These are phyloP conservation scores for Drosophila erecta DNA, from an alignment of 1,140 invertebrate species.

Conservation along the genomic window DNA sequence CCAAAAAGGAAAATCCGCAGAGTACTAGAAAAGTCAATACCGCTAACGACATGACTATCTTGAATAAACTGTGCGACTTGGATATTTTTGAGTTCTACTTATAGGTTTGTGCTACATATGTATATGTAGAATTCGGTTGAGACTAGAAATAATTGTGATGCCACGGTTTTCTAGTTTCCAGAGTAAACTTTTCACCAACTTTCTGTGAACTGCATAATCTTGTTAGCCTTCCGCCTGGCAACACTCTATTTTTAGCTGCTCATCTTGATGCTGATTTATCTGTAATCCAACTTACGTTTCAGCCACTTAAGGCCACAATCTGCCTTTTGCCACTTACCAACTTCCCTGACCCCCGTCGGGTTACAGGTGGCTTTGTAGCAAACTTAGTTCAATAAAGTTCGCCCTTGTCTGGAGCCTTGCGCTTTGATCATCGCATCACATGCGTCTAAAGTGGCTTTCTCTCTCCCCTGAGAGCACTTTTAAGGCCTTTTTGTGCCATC, in stretches of 20 bases:
- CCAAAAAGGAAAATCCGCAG: neutral
- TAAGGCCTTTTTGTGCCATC: constrained; percentile 21
- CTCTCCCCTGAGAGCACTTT: constrained; percentile 7
- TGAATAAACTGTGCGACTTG: neutral
- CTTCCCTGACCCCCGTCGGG: constrained; percentile 17
- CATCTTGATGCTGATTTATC: constrained; percentile 38
- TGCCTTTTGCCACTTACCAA: constrained; percentile 37
- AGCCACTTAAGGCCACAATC: constrained; percentile 45
- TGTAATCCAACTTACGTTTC: constrained; percentile 39
- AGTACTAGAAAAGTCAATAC: constrained; percentile 14
- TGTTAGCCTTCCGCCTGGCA: constrained; percentile 35
- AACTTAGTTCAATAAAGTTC: constrained; percentile 60
- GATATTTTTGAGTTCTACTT: neutral
- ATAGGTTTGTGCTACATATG: neutral
- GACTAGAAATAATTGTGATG: constrained; percentile 14
- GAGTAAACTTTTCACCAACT: constrained; percentile 15
- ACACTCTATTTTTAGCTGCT: constrained; percentile 32
- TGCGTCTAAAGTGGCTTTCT: constrained; percentile 42
- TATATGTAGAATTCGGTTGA: constrained; percentile 1
- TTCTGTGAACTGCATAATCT: constrained; percentile 40
- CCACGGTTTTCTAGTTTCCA: neutral
- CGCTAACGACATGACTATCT: constrained; percentile 8
- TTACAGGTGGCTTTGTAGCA: constrained; percentile 46
- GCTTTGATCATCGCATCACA: constrained; percentile 54
- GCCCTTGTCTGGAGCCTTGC: constrained; percentile 23